phyloP scores from a whole-genome alignment of 2,113 vertebrate genomes.

The Serilophus lunatus region DNA sequence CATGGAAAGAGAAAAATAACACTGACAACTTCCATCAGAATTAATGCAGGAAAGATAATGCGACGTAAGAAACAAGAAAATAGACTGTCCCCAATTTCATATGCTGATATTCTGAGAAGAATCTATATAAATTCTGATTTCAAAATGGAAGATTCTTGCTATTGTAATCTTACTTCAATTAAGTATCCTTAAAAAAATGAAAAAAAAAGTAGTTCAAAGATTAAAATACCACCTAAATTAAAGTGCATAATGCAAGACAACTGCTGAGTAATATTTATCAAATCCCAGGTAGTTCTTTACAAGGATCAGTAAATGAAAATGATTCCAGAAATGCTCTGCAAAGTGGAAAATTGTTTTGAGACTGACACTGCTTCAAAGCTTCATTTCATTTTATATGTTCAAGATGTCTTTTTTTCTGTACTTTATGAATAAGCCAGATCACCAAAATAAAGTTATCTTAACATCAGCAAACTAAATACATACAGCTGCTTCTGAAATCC shows the following conservation, averaged over 20 bases:
- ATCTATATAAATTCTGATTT: neutral
- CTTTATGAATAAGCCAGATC: neutral
- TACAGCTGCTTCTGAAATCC: neutral
- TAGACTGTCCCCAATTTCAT: neutral
- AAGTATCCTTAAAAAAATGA: neutral
- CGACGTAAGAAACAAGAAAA: neutral
- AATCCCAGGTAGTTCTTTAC: neutral
- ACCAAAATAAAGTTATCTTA: neutral
- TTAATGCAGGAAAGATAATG: neutral
- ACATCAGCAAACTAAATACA: neutral
- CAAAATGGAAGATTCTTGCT: neutral
- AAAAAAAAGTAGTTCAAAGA: neutral
- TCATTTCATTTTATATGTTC: neutral
- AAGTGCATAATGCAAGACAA: neutral
- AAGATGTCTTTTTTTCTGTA: neutral
- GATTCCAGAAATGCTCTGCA: neutral
- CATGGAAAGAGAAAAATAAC: neutral
- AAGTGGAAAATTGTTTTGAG: neutral
- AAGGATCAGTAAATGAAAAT: neutral
- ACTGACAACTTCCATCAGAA: constrained; percentile 5
- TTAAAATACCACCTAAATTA: neutral
- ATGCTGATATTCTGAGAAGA: neutral
- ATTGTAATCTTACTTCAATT: neutral
- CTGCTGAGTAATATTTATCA: neutral
- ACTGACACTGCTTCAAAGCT: neutral